Evolutionary conservation across 2,797 vertebrate genomes (phyloP).

Genomic region (Tragopan temminckii): DNA sequence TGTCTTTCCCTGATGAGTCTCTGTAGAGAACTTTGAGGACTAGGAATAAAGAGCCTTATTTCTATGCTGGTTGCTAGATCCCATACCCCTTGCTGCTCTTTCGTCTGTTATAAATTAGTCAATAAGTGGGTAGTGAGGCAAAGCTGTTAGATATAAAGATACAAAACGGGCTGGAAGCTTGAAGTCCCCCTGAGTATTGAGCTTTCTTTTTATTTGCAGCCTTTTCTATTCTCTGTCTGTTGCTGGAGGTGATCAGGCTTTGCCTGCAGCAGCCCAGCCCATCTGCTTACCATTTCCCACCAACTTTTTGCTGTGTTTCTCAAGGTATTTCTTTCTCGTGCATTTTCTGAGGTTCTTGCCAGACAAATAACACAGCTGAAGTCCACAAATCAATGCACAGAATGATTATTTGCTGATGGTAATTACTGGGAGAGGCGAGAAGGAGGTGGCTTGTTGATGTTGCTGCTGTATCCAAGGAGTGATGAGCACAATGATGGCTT

Average conservation of each 20-base stretch:
- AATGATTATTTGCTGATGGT: neutral
- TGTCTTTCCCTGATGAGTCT: neutral
- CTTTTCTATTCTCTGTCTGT: neutral
- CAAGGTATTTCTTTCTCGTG: neutral
- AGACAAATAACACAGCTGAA: neutral
- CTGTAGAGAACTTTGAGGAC: neutral
- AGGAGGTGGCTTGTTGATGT: neutral
- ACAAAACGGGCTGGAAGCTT: neutral
- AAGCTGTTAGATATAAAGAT: neutral
- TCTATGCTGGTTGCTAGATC: neutral
- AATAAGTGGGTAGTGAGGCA: neutral
- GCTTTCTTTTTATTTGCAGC: neutral
- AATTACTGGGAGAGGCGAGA: neutral
- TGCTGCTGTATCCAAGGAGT: neutral
- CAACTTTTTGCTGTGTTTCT: neutral
- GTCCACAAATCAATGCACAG: neutral
- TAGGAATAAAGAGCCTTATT: neutral
- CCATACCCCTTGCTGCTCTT: neutral
- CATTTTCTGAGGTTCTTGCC: neutral
- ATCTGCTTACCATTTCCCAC: neutral
- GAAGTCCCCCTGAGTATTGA: neutral
- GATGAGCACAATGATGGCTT: neutral
- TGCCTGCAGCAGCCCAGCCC: neutral
- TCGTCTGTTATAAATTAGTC: neutral
- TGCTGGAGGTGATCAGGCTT: neutral